Evolutionary conservation across 2,888 invertebrate genomes (phyloP), one percentile per base, ranked within the genome.

Genomic region (Sinotaia quadrata): DNA sequence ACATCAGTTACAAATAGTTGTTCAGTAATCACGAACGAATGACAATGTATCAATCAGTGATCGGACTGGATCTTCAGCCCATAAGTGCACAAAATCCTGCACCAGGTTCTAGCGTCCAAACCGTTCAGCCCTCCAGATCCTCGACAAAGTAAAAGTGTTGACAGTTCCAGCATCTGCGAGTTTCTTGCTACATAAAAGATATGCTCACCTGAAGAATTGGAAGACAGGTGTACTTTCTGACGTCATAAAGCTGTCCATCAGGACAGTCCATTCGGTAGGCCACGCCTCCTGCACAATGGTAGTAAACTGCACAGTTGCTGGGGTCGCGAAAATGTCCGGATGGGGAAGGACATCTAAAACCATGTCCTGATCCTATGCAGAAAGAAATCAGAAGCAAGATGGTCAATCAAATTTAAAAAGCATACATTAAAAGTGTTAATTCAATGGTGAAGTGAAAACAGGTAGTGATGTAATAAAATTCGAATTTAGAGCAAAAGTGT

Each of bases 261-360:
- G 56, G 54, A n/a, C 56, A 63, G n/a, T 58, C 69, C 66, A 60
- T 62, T 47, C 69, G 68, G 68, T 71, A 73, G 8, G 73, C 72
- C 34, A 73, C 72, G n/a, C 62, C 69, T n/a, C 34, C 52, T 27
- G 52, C 52, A 54, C 75, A 75, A 27, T 67, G 68, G 51, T 71
- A 75, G 62, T 71, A 74, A 10, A 71, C 65, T 2, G 63, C 47
- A 24, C 75, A 75, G 68, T 75, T 61, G 27, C 41, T 67, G 12
- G 60, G 65, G 59, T 73, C 69, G 21, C 67, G 62, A 49, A 72
- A 74, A 34, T 72, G 71, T 31, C 75, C 75, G 18, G 69, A 49
- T 0, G 37, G 44, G 4, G 29, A 21, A 34, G 70, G 73, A 31
- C 75, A 75, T 33, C 60, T 66, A 59, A 68, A 73, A n/a, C 58